A percentile compares a stretch with the other conserved stretches of the same genome.
These are phyloP conservation scores for Sciurus carolinensis DNA, from an alignment of 2,797 vertebrate genomes.

Conservation along the genomic window DNA sequence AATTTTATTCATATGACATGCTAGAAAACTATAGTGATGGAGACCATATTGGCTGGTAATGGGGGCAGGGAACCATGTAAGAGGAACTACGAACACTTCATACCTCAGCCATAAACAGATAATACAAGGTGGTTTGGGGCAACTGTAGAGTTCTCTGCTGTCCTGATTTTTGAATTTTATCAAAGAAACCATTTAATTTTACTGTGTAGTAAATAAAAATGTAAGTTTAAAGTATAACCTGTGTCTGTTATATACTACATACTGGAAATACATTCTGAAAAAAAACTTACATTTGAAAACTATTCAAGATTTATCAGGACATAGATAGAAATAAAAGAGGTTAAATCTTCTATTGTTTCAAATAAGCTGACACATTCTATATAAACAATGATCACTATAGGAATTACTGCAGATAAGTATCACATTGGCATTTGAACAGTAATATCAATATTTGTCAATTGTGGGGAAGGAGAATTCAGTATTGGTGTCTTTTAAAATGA, in stretches of 20 bases:
- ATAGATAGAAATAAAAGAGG: neutral
- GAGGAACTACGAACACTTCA: neutral
- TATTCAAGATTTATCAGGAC: neutral
- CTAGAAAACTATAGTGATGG: neutral
- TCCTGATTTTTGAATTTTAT: neutral
- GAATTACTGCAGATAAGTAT: slow-evolving; percentile 9
- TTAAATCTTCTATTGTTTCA: neutral
- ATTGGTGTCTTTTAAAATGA: neutral
- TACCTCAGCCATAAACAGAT: neutral
- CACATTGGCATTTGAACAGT: slow-evolving; percentile 19
- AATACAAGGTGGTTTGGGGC: neutral
- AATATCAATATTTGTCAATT: neutral
- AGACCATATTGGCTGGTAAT: neutral
- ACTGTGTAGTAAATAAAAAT: neutral
- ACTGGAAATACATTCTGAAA: neutral
- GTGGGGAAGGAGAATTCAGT: neutral
- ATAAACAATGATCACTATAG: neutral
- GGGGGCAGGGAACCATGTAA: neutral
- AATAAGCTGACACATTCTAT: neutral
- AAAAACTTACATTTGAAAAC: neutral
- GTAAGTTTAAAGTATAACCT: neutral
- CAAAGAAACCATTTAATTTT: neutral
- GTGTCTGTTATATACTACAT: neutral
- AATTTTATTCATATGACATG: neutral
- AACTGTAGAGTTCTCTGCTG: neutral